Conservation (phyloP, 2,888 invertebrate species). For the Leptinotarsa tumamoca region DNA sequence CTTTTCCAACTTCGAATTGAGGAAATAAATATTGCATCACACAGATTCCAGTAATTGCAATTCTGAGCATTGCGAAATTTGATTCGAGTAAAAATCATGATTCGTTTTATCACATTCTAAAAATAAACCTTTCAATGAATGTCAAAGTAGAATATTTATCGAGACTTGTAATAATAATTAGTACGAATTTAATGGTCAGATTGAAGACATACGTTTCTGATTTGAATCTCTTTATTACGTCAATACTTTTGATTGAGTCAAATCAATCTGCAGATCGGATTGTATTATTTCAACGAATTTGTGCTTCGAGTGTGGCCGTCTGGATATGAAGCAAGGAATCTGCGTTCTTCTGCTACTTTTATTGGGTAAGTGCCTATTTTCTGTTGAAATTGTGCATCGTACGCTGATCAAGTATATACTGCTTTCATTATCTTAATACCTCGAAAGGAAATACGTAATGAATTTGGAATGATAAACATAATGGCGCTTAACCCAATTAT, state of each 20-base stretch:
- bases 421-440: too few relatives aligned
- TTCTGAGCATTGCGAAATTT: conserved; percentile 40
- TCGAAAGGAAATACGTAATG: too few relatives aligned
- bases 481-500: too few relatives aligned
- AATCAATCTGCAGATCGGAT: conserved; percentile 29
- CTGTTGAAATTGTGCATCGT: neutral
- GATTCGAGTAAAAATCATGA: conserved; percentile 47
- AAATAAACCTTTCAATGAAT: conserved; percentile 50
- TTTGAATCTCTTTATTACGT: conserved; percentile 48
- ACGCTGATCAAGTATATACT: too few relatives aligned
- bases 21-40: conserved; percentile 18
- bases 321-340: conserved; percentile 25
- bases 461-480: too few relatives aligned
- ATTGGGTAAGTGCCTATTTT: conserved; percentile 15
- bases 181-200: conserved; percentile 41
- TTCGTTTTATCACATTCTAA: conserved; percentile 54
- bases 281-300: conserved; percentile 20
- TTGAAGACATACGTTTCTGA: conserved; percentile 49
- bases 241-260: conserved; percentile 46
- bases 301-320: conserved; percentile 19
- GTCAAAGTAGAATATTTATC: conserved; percentile 46
- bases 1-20: neutral
- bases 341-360: conserved; percentile 22
- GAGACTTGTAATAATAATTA: conserved; percentile 36
- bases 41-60: conserved; percentile 32